Evolutionary conservation across 2,797 vertebrate species (phyloP), one percentile per base, ranked within the genome.

Genomic region (Lagocephalus sceleratus): DNA sequence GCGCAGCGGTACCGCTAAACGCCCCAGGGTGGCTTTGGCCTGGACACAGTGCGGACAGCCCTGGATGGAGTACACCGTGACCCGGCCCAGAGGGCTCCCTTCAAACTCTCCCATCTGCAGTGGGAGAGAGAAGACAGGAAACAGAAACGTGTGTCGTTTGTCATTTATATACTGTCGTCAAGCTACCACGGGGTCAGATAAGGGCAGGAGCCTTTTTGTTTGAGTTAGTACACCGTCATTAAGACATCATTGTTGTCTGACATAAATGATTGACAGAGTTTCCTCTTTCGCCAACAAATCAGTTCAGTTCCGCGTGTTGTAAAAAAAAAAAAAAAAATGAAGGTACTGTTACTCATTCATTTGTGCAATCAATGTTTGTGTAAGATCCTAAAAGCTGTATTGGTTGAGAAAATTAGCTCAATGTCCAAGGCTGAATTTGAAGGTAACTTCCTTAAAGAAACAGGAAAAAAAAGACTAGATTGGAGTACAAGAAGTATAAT

Each of bases 11-110:
- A 92, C 54, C 17, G 87, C 87, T 46, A 92, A 48, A 4, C 41
- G 39, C 17, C 51, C 60, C 20, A 92, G 64, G 40, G 78, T 71
- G 70, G 86, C 71, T 63, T 90, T 92, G 11, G 90, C 87, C 61
- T 89, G 86, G 39, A 74, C 10, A 64, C 91, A 92, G 79, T 88
- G 89, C 5, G 87, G 84, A 65, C 90, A 91, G 50, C 89, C 89
- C 54, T 82, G 71, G 74, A 90, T 84, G 0, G 89, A 88, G 80
- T 91, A 92, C 15, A 92, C 70, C 0, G 90, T 92, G 6, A 92
- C 87, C 50, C 81, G 71, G 54, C 90, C 90, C 43, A 19, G 51
- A 57, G 74, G 50, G 14, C 51, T 47, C 58, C 51, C 67, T 43
- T 71, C 59, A 49, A 55, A 58, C 42, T 83, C 79, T 53, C 51